These are phyloP conservation scores for Henricia sp. DNA, from an alignment of 53 echinoderm and acorn worm genomes.

Conservation along the genomic window DNA sequence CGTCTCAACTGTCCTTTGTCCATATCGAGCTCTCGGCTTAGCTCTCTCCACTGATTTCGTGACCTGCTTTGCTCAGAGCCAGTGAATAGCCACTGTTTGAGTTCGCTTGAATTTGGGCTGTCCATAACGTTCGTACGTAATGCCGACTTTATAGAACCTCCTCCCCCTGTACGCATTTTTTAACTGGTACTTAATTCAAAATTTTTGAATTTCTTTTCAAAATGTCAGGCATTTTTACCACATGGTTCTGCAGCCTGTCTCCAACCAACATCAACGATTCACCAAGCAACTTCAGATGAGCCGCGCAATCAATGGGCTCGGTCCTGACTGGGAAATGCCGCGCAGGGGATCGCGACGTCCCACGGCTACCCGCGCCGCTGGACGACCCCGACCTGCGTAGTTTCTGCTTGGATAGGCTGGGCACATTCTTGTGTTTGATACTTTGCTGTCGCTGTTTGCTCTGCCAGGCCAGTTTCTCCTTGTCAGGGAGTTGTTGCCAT, in stretches of 20 bases:
- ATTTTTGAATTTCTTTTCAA: too few relatives aligned
- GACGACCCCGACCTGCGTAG: slow-evolving; percentile 20
- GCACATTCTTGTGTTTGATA: slow-evolving; percentile 78
- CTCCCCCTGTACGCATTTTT: too few relatives aligned
- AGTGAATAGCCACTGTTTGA: too few relatives aligned
- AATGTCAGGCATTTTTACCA: too few relatives aligned
- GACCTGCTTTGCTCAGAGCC: too few relatives aligned
- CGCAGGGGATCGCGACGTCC: slow-evolving; percentile 38
- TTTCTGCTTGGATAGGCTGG: slow-evolving; percentile 67
- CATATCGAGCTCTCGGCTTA: too few relatives aligned
- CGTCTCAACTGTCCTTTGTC: too few relatives aligned
- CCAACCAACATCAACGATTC: slow-evolving; percentile 85
- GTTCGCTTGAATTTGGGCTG: too few relatives aligned
- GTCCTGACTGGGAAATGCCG: slow-evolving; percentile 71
- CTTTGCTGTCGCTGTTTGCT: slow-evolving; percentile 47
- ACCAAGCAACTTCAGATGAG: slow-evolving; percentile 89
- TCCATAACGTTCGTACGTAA: too few relatives aligned
- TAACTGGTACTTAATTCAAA: too few relatives aligned
- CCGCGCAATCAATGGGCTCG: slow-evolving; percentile 91
- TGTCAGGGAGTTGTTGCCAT: slow-evolving; percentile 80
- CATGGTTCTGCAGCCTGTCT: slow-evolving; percentile 76
- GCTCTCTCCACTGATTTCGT: too few relatives aligned
- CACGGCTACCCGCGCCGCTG: not conserved
- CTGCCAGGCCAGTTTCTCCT: slow-evolving; percentile 77
- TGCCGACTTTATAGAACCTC: too few relatives aligned